Evolutionary conservation across 2,797 vertebrate genomes (phyloP).

Genomic region (Chelonia mydas): DNA sequence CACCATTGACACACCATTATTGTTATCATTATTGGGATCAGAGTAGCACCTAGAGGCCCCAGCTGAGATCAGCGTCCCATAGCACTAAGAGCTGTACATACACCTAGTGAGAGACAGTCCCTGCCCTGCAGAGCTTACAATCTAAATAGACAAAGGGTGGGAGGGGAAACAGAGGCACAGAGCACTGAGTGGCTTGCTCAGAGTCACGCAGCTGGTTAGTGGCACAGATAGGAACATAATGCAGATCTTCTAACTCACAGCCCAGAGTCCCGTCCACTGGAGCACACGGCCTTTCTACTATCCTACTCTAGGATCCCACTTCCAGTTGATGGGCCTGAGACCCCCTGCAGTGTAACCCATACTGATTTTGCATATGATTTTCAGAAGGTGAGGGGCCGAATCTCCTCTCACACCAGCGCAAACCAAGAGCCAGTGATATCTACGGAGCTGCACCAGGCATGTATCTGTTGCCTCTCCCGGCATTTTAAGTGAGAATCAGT

Average conservation of each 20-base stretch:
- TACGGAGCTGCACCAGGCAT: accelerated
- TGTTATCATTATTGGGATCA: not conserved
- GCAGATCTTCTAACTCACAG: not conserved
- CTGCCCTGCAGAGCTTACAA: not conserved
- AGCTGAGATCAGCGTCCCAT: not conserved
- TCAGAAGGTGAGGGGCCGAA: accelerated
- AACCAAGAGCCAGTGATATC: not conserved
- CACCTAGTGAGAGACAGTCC: not conserved
- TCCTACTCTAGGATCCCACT: not conserved
- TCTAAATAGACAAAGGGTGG: not conserved
- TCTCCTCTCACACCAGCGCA: not conserved
- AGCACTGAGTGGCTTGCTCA: not conserved
- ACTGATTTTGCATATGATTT: accelerated
- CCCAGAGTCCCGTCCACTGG: accelerated
- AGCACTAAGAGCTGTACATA: not conserved
- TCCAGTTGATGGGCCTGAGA: not conserved
- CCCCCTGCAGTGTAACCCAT: not conserved
- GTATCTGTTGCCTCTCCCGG: not conserved
- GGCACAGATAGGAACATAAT: not conserved
- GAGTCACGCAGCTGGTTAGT: not conserved
- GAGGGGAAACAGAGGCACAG: not conserved
- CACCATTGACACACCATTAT: too few species aligned
- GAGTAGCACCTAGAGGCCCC: not conserved
- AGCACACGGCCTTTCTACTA: not conserved
- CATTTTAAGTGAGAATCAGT: accelerated